Conservation (phyloP, 2,797 vertebrate genomes). For the Bovichtus diacanthus region DNA sequence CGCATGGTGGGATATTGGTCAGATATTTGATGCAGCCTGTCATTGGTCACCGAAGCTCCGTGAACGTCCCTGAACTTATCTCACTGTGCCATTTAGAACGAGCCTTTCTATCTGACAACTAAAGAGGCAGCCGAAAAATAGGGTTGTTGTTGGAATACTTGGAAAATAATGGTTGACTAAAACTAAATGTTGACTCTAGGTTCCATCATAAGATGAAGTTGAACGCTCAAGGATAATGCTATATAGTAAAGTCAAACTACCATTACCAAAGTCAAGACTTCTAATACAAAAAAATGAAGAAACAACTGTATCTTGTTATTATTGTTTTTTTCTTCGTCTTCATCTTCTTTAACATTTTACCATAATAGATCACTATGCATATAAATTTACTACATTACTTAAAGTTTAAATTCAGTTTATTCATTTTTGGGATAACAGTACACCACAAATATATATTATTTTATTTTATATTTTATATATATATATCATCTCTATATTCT, state of each 20-base stretch:
- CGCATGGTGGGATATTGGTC: too few relatives aligned
- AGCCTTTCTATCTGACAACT: too few relatives aligned
- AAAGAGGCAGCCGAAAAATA: not conserved
- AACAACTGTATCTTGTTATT: not conserved
- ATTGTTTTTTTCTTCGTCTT: not conserved
- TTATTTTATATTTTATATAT: not conserved
- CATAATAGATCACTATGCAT: too few relatives aligned
- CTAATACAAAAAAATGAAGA: too few relatives aligned
- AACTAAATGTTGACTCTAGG: not conserved
- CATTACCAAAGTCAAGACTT: not conserved
- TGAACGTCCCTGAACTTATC: too few relatives aligned
- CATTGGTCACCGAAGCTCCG: too few relatives aligned
- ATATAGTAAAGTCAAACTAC: not conserved
- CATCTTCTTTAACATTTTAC: not conserved
- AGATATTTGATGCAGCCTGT: too few relatives aligned
- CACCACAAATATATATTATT: not conserved
- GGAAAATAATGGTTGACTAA: not conserved
- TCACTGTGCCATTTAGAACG: too few relatives aligned
- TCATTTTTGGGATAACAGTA: not conserved
- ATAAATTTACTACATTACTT: not conserved
- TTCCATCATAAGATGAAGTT: not conserved
- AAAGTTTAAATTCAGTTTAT: not conserved
- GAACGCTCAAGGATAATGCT: not conserved
- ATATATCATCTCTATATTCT: not conserved
- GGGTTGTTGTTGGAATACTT: not conserved